Evolutionary conservation across 2,797 vertebrate genomes (phyloP).

Genomic region (Semotilus atromaculatus): DNA sequence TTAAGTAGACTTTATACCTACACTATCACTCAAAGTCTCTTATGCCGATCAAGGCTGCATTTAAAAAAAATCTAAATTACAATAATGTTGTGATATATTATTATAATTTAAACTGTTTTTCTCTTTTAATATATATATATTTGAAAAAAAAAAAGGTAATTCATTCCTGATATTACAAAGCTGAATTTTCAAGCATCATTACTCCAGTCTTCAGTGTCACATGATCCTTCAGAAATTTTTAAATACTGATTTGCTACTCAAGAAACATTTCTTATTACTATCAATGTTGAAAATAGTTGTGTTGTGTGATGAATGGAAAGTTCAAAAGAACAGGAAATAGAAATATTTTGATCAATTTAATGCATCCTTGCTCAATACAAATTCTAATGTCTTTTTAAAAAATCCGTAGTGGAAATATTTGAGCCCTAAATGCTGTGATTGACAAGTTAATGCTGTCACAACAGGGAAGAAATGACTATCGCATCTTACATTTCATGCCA

Average conservation of each 20-base stretch:
- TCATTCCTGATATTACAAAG: too few relatives aligned
- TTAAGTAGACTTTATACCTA: neutral
- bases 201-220: neutral
- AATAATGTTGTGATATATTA: neutral
- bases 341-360: too few relatives aligned
- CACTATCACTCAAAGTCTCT: neutral
- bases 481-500: too few relatives aligned
- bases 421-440: neutral
- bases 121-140: too few relatives aligned
- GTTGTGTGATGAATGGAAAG: neutral
- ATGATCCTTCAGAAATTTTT: neutral
- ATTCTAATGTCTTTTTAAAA: too few relatives aligned
- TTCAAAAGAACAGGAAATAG: too few relatives aligned
- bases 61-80: neutral
- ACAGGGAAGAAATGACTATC: neutral
- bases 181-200: too few relatives aligned
- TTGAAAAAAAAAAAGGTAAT: accelerated
- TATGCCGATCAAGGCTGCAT: neutral
- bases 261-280: neutral
- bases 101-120: too few relatives aligned
- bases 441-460: neutral
- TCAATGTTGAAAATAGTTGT: neutral
- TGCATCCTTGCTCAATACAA: too few relatives aligned
- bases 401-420: too few relatives aligned
- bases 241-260: neutral